A percentile compares a stretch with the other conserved stretches of the same genome.
phyloP scores from a whole-genome alignment of 2,888 invertebrate species.

The Pristionchus japonicus region DNA sequence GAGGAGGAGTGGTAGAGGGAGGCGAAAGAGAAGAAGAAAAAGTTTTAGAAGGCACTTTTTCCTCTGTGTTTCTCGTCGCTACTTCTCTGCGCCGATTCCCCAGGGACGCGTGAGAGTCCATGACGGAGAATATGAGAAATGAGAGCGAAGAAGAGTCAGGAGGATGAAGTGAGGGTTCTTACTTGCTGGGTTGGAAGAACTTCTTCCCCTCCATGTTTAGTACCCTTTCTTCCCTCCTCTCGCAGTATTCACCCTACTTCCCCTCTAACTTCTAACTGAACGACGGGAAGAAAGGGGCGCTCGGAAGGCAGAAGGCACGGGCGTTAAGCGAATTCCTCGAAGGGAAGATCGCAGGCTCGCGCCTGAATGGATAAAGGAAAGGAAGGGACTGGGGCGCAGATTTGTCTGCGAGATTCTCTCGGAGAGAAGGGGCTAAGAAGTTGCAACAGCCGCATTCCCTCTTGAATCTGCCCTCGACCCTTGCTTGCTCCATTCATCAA shows the following conservation, averaged over 20 bases:
- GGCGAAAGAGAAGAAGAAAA: not conserved
- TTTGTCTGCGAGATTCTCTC: not conserved
- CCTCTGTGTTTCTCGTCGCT: not conserved
- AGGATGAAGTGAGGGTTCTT: not conserved
- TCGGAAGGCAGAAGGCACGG: not conserved
- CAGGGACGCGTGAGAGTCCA: constrained; percentile 23
- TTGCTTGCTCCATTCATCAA: not conserved
- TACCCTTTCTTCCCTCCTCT: not conserved
- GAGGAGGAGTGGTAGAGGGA: too few species aligned
- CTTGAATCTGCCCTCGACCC: too few species aligned
- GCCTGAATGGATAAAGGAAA: constrained; percentile 26
- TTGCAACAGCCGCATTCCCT: not conserved
- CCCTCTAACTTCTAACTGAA: not conserved
- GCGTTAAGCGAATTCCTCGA: constrained; percentile 18
- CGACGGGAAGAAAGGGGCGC: not conserved
- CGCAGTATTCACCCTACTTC: not conserved
- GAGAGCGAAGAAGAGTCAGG: not conserved
- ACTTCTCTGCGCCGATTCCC: not conserved
- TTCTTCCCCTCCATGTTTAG: not conserved
- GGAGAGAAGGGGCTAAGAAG: not conserved
- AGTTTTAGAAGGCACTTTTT: constrained; percentile 31
- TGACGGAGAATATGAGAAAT: constrained; percentile 40
- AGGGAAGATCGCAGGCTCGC: not conserved
- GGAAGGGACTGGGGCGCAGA: not conserved
- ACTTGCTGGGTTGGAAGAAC: not conserved